Percentiles rank a stretch among this genome's conserved stretches.
phyloP scores from a whole-genome alignment of 2,113 vertebrate genomes.

The Donacobius atricapilla region DNA sequence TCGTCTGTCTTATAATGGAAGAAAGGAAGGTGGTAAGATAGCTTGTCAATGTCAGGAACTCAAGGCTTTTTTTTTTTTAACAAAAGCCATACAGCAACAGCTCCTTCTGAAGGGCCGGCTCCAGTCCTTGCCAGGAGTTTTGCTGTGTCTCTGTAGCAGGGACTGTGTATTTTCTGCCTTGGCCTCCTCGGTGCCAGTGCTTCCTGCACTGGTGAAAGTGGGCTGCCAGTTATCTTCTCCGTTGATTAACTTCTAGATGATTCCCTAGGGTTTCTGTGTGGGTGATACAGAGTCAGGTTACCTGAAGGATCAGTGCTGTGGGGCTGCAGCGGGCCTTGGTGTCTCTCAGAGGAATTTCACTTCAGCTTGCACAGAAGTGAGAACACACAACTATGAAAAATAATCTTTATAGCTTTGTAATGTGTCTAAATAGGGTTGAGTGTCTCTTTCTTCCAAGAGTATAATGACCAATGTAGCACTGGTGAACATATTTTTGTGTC shows the following conservation, averaged over 20 bases:
- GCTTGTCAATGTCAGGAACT: background rate
- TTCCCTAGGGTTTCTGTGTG: background rate
- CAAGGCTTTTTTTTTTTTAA: background rate
- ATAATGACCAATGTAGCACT: background rate
- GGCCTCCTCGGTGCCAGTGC: background rate
- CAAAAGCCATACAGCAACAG: background rate
- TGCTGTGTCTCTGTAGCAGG: background rate
- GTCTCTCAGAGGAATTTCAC: background rate
- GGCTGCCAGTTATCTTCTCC: background rate
- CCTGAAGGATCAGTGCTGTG: background rate
- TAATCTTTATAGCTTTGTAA: background rate
- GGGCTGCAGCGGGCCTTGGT: background rate
- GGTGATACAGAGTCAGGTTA: background rate
- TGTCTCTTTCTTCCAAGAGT: background rate
- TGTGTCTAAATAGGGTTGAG: background rate
- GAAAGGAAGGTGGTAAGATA: background rate
- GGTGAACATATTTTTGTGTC: background rate
- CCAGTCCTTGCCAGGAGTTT: background rate
- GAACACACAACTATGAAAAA: background rate
- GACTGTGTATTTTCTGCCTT: background rate
- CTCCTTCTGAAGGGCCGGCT: background rate
- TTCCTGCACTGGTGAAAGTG: background rate
- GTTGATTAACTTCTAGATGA: background rate
- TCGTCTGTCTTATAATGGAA: background rate
- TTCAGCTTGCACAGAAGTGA: background rate